A percentile compares a stretch with the other conserved stretches of the same genome.
Evolutionary conservation across 2,113 vertebrate genomes (phyloP).

Genomic region (Protobothrops mucrosquamatus): DNA sequence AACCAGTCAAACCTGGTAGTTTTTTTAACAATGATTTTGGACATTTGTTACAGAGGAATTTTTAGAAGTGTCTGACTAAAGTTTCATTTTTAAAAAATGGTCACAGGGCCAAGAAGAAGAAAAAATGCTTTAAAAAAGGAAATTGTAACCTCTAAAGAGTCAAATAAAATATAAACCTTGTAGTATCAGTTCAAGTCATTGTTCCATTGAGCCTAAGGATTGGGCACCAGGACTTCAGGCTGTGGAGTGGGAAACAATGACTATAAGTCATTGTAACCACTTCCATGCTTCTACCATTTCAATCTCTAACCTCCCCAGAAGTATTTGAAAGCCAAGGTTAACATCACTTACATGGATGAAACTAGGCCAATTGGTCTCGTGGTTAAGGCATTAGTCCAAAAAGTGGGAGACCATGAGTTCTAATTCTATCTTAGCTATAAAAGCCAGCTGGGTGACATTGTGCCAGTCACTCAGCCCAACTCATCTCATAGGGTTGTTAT

Average conservation of each 20-base stretch:
- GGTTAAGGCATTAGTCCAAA: neutral
- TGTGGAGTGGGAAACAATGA: neutral
- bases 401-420: neutral
- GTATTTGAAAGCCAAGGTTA: neutral
- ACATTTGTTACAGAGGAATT: neutral
- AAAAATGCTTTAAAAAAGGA: neutral
- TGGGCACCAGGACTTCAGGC: neutral
- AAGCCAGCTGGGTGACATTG: neutral
- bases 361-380: neutral
- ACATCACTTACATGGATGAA: neutral
- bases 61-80: neutral
- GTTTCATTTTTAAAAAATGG: neutral
- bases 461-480: neutral
- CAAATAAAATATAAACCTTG: neutral
- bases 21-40: neutral
- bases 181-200: neutral
- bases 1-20: neutral
- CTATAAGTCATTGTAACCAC: neutral
- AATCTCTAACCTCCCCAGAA: neutral
- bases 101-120: neutral
- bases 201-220: neutral
- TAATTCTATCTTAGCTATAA: neutral
- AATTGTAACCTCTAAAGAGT: neutral
- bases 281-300: neutral
- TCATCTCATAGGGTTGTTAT: neutral